phyloP scores from a whole-genome alignment of 2,888 invertebrate species.

The Hydrotaea cyrtoneurina region DNA sequence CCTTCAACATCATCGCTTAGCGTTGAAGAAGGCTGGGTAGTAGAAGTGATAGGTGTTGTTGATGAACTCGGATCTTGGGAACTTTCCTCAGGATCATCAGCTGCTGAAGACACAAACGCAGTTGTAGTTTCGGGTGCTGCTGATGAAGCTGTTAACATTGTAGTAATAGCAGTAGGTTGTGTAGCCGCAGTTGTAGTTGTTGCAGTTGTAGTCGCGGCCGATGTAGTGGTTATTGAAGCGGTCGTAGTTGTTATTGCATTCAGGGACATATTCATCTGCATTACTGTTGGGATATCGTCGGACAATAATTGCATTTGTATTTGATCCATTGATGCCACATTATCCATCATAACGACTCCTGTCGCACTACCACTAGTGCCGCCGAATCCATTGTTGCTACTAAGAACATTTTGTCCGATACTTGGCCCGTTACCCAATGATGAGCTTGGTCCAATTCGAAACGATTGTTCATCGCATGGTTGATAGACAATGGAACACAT shows the following conservation, averaged over 20 bases:
- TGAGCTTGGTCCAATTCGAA: conserved; percentile 84
- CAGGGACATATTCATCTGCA: conserved; percentile 13
- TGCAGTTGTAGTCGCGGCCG: not conserved
- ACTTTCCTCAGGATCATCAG: conserved; percentile 47
- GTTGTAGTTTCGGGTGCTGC: conserved; percentile 44
- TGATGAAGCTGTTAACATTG: not conserved
- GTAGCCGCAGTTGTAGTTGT: conserved; percentile 55
- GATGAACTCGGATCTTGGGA: conserved; percentile 66
- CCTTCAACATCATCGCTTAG: conserved; percentile 81
- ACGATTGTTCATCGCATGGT: conserved; percentile 89
- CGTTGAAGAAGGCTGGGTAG: conserved; percentile 59
- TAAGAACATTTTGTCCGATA: conserved; percentile 13
- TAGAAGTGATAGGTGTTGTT: conserved; percentile 51
- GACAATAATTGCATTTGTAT: conserved; percentile 45
- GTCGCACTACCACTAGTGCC: conserved; percentile 18
- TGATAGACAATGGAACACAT: conserved; percentile 89
- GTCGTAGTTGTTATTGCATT: not conserved
- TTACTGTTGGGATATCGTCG: conserved; percentile 39
- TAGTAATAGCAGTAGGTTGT: conserved; percentile 26
- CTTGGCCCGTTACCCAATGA: not conserved
- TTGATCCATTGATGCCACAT: conserved; percentile 32
- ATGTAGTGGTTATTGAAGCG: not conserved
- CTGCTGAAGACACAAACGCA: conserved; percentile 58
- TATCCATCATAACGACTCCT: conserved; percentile 17
- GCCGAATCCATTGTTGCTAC: conserved; percentile 37